Conservation (phyloP, 2,113 vertebrate species). For the Dicentrarchus labrax region DNA sequence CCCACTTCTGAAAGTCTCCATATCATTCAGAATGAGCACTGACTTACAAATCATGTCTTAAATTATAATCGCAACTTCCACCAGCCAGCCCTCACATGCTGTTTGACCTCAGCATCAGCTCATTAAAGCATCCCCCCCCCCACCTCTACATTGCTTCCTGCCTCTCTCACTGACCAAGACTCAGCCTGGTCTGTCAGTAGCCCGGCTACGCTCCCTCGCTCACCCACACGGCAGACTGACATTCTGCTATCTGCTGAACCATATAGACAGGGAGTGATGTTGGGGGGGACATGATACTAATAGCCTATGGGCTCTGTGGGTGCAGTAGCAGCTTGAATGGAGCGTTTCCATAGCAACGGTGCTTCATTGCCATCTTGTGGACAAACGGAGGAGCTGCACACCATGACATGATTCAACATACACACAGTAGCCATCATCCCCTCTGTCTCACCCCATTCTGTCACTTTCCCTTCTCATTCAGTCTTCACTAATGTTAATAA, state of each 20-base stretch:
- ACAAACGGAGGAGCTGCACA: conserved; percentile 29
- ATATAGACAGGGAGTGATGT: conserved; percentile 40
- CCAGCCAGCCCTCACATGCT: background rate
- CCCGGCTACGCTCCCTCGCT: conserved; percentile 13
- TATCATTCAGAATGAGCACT: conserved; percentile 13
- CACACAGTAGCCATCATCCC: background rate
- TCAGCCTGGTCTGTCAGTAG: conserved; percentile 20
- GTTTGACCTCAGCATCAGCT: conserved; percentile 45
- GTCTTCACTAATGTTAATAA: conserved; percentile 34
- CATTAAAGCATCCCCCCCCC: conserved; percentile 2
- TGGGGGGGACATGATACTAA: conserved; percentile 20
- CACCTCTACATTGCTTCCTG: conserved; percentile 26
- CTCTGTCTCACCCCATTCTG: conserved; percentile 26
- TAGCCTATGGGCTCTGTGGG: background rate
- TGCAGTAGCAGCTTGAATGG: conserved; percentile 35
- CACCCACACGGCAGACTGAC: conserved; percentile 48
- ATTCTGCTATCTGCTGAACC: conserved; percentile 26
- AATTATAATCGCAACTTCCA: conserved; percentile 43
- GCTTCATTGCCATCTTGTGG: conserved; percentile 79
- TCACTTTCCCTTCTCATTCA: conserved; percentile 31
- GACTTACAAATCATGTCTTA: conserved; percentile 9
- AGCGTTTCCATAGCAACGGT: conserved; percentile 74
- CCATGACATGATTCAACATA: background rate
- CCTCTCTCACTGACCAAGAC: conserved; percentile 3
- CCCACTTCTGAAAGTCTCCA: conserved; percentile 7